These are phyloP conservation scores for Corynorhinus townsendii DNA, from an alignment of 2,113 vertebrate genomes.

Conservation along the genomic window DNA sequence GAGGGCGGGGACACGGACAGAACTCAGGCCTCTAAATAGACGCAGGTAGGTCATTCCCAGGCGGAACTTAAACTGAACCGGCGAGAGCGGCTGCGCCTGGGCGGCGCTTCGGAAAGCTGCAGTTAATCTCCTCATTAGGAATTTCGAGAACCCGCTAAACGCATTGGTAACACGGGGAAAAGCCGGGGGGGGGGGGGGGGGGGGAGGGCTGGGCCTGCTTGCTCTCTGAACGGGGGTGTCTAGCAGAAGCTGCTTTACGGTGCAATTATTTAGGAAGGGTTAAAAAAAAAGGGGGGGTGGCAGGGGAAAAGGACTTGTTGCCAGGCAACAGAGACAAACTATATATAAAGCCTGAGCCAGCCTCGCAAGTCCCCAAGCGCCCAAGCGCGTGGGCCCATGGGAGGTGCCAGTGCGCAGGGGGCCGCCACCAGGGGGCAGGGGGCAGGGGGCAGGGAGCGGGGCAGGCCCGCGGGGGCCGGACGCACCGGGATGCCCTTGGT, in stretches of 20 bases:
- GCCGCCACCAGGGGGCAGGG: slow-evolving; percentile 56
- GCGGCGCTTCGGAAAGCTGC: background rate
- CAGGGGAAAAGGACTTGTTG: slow-evolving; percentile 25
- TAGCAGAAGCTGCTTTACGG: slow-evolving; percentile 17
- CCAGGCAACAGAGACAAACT: slow-evolving; percentile 68
- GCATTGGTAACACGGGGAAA: background rate
- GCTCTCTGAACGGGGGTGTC: slow-evolving; percentile 13
- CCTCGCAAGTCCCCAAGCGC: slow-evolving; percentile 45
- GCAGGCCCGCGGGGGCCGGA: background rate
- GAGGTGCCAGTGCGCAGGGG: slow-evolving; percentile 64
- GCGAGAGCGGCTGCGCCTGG: background rate
- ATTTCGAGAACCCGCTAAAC: background rate
- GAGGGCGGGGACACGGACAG: background rate
- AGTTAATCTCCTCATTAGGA: slow-evolving; percentile 28
- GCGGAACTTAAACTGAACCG: background rate
- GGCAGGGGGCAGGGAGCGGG: background rate
- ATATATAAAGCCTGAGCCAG: slow-evolving; percentile 71
- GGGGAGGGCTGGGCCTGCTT: background rate
- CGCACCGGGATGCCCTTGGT: slow-evolving; percentile 94
- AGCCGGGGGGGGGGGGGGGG: rapidly evolving
- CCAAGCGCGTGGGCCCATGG: slow-evolving; percentile 54
- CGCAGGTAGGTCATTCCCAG: background rate
- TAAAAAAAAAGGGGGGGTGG: background rate
- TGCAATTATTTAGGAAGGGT: background rate
- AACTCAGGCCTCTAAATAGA: background rate